Conservation (phyloP, 37 sponge, comb jelly and placozoan genomes). For the Crambe crambe region DNA sequence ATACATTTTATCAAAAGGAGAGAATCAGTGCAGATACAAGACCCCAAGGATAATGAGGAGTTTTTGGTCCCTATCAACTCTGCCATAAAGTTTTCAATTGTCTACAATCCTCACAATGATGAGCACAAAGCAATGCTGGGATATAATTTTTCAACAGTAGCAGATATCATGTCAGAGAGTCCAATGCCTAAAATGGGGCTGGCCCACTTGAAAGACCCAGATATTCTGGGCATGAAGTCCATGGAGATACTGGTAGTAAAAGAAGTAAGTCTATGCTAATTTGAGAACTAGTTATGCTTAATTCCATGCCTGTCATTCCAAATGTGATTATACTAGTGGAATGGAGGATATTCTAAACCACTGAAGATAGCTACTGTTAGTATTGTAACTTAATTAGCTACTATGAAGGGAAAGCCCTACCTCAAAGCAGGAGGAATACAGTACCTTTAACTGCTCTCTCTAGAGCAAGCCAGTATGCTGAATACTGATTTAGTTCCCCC, state of each 20-base stretch:
- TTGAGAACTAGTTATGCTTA: no score
- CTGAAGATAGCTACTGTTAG: no score
- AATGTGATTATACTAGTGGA: no score
- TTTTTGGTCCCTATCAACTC: conserved; percentile 50
- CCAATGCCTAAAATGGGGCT: conserved; percentile 31
- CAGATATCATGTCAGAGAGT: conserved; percentile 17
- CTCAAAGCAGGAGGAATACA: no score
- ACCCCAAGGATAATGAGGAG: conserved; percentile 5
- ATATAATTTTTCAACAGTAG: conserved; percentile 9
- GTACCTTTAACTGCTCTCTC: no score
- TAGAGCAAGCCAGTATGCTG: no score
- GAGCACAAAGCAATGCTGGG: conserved; percentile 39
- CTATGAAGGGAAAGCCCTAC: no score
- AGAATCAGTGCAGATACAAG: conserved; percentile 13
- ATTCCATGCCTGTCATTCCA: no score
- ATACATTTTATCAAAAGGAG: conserved; percentile 30
- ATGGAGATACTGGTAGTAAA: neutral
- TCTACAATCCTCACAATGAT: conserved; percentile 32
- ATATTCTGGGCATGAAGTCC: neutral
- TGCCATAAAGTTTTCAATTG: conserved; percentile 18
- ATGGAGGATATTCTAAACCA: no score
- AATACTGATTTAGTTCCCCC: no score
- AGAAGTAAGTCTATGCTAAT: neutral
- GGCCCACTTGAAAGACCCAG: conserved; percentile 9
- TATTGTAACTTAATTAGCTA: no score